Base-by-base conservation (phyloP, 2,113 vertebrate species). In the Gymnorhina tibicen region DNA sequence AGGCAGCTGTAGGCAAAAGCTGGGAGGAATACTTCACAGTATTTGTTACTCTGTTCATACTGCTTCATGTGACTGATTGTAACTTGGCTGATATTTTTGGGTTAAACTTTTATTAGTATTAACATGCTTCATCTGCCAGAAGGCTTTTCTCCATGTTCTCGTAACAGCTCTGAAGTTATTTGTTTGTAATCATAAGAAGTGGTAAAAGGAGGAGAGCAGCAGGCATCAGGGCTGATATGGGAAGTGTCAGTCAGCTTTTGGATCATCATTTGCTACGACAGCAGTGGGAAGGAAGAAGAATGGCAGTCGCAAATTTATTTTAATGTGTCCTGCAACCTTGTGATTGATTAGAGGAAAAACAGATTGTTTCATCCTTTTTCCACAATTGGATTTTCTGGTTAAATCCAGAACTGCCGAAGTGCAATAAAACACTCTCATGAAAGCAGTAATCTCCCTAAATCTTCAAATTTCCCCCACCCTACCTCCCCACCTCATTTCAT, bases 321-420 rank as follows among this genome's bases (percentile, higher is more conserved):
- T 94, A 95, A 93, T 96, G 80, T 82, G 69, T 92, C 85, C 60
- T 93, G 72, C 76, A 94, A 79, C 56, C 73, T 85, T 81, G 66
- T 95, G 96, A 97, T 89, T 95, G 96, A 92, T 96, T 95, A 93
- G 84, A 89, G 69, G 73, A 92, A 96, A 96, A 96, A 53, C 86
- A 93, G 93, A 96, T 95, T 96, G 96, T 97, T 97, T 95, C 93
- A 95, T 84, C 93, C 93, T 96, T 97, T 97, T 93, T 82, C 88
- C 88, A 91, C 95, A 89, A 95, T 95, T 97, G 95, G 89, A 96
- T 96, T 96, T 96, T 96, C 96, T 93, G 53, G 84, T 89, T 95
- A 94, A 96, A 96, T 87, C 91, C 88, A 92, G 91, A 89, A 93
- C 73, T 92, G 88, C 80, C n/a, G 7, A 94, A 96, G 88, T 87